Evolutionary conservation across 2,113 vertebrate genomes (phyloP).

Genomic region (Prionailurus viverrinus): DNA sequence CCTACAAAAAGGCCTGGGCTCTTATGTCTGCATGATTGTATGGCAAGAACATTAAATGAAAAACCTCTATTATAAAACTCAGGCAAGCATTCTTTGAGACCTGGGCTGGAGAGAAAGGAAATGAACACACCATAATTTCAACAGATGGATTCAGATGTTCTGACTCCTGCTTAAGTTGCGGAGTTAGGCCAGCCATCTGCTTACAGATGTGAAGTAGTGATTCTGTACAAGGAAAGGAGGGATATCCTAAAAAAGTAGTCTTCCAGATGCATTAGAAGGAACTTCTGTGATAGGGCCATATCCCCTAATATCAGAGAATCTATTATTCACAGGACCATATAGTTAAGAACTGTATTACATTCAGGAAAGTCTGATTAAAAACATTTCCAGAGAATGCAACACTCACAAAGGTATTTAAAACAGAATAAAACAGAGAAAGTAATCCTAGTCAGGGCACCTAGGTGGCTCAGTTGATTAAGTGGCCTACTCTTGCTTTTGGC

Average conservation of each 20-base stretch:
- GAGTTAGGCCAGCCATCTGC: background rate
- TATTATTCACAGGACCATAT: background rate
- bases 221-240: conserved; percentile 33
- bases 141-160: background rate
- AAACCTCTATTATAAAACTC: background rate
- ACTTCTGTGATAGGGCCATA: background rate
- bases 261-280: background rate
- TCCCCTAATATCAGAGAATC: background rate
- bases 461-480: no score
- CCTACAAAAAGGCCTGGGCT: background rate
- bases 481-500: no score
- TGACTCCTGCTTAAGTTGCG: background rate
- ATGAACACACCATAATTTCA: background rate
- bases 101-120: background rate
- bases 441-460: background rate
- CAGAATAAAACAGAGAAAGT: background rate
- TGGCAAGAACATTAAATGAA: background rate
- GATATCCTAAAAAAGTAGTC: background rate
- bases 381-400: background rate
- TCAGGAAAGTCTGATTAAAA: conserved; percentile 35
- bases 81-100: background rate
- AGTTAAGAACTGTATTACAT: background rate
- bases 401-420: background rate
- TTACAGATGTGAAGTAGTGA: conserved; percentile 14
- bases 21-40: background rate